phyloP scores from a whole-genome alignment of 2,888 invertebrate species.

The Encarsia formosa region DNA sequence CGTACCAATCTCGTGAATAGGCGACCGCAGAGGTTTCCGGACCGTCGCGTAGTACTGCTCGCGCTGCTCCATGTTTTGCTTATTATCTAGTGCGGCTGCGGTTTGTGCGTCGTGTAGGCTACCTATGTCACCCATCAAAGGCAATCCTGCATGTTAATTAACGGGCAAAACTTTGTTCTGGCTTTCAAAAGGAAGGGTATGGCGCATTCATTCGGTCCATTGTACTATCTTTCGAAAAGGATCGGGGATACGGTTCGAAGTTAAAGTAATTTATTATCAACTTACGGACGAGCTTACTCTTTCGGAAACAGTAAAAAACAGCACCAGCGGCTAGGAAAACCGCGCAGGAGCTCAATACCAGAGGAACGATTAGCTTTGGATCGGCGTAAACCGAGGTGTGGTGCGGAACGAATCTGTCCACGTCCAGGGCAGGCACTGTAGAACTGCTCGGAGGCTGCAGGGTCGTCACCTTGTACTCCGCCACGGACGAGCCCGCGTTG shows the following conservation, averaged over 20 bases:
- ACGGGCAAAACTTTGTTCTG: no score
- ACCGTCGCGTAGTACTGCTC: conserved; percentile 50
- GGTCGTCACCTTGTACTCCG: conserved; percentile 81
- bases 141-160: conserved; percentile 54
- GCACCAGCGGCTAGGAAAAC: conserved; percentile 48
- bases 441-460: conserved; percentile 75
- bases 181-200: no score
- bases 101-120: conserved; percentile 49
- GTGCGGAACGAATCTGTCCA: conserved; percentile 47
- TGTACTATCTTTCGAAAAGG: no score
- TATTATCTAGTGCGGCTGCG: conserved; percentile 49
- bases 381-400: conserved; percentile 47
- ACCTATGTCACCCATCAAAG: conserved; percentile 53
- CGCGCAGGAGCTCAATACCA: conserved; percentile 46
- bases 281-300: conserved; percentile 46
- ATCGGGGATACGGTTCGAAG: no score
- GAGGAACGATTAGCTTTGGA: conserved; percentile 46
- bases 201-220: no score
- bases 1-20: conserved; percentile 54
- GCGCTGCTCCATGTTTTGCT: conserved; percentile 50
- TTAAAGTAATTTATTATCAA: no score
- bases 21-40: conserved; percentile 48
- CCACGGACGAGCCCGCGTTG: conserved; percentile 80
- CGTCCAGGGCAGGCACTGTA: conserved; percentile 42
- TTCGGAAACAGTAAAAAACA: conserved; percentile 49